Evolutionary conservation across 2,797 vertebrate species (phyloP), one percentile per base, ranked within the genome.

Genomic region (Hippocampus kuda): DNA sequence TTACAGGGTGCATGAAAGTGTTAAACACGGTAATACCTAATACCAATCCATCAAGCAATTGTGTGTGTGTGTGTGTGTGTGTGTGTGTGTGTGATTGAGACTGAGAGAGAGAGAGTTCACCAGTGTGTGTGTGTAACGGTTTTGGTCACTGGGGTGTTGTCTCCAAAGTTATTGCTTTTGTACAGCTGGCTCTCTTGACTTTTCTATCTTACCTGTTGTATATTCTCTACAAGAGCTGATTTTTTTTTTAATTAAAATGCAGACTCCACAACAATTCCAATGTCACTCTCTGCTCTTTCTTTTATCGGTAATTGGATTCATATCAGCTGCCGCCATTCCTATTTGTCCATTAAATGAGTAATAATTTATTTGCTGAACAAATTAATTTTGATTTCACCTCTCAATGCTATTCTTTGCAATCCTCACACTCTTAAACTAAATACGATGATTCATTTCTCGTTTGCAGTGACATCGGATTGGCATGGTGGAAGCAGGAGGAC

Each of bases 361-460:
- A 85, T 89, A 87, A 90, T 87, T 46, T 84, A 85, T 77, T 84
- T 65, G 79, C 75, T 68, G 65, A 77, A 56, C 53, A 56, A 24
- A 56, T 56, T 56, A 24, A 56, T 56, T 24, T 56, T 56, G n/a
- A 24, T 56, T 56, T 9, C 8, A n/a, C 22, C 53, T 11, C 74
- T 77, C 84, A 83, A 72, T 80, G 44, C 69, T 77, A 75, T 86
- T 88, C 78, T 81, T 67, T 24, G 67, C 77, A 81, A 84, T 84
- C 80, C 81, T 88, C 88, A 83, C 82, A 86, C 86, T 81, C 77
- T 80, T 85, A 83, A 88, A 85, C 77, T 38, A 38, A 38, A 38
- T 7, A 8, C 79, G 80, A 83, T 74, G 87, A 86, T 84, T 88
- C 82, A 87, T 86, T 88, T 84, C 78, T 48, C 4, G 16, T 48